A percentile compares a stretch with the other conserved stretches of the same genome.
Evolutionary conservation across 2,113 vertebrate species (phyloP).

Genomic region (Perognathus longimembris): DNA sequence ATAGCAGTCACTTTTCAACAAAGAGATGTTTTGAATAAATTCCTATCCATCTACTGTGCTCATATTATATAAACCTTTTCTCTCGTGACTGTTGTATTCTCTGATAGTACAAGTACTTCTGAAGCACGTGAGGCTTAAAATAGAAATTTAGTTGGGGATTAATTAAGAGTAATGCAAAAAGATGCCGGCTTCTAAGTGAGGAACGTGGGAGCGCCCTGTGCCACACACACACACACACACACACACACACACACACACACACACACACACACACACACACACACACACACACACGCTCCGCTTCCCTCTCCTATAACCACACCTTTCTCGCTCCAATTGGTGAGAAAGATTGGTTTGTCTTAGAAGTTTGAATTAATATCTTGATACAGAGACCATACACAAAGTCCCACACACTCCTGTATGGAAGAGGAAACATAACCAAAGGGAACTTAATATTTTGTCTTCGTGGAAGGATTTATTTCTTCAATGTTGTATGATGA

Average conservation of each 20-base stretch:
- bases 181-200: not conserved
- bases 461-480: not conserved
- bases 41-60: not conserved
- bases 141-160: not conserved
- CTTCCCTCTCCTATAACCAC: not conserved
- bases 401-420: not conserved
- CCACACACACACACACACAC: no score
- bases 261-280: no score
- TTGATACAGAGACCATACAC: not conserved
- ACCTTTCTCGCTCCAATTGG: not conserved
- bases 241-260: no score
- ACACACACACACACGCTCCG: no score
- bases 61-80: not conserved
- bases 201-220: not conserved
- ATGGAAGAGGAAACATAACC: not conserved
- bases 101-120: slow-evolving; percentile 5
- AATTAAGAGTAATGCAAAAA: not conserved
- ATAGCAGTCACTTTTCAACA: slow-evolving; percentile 33
- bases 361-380: not conserved
- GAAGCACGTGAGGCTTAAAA: not conserved
- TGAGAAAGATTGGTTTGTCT: no score
- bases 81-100: not conserved
- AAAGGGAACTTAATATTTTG: slow-evolving; percentile 21
- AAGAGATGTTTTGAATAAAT: slow-evolving; percentile 36
- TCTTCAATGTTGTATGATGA: not conserved